Percentiles rank a stretch among this genome's conserved stretches.
Evolutionary conservation across 2,113 vertebrate species (phyloP).

Genomic region (Chionomys nivalis): DNA sequence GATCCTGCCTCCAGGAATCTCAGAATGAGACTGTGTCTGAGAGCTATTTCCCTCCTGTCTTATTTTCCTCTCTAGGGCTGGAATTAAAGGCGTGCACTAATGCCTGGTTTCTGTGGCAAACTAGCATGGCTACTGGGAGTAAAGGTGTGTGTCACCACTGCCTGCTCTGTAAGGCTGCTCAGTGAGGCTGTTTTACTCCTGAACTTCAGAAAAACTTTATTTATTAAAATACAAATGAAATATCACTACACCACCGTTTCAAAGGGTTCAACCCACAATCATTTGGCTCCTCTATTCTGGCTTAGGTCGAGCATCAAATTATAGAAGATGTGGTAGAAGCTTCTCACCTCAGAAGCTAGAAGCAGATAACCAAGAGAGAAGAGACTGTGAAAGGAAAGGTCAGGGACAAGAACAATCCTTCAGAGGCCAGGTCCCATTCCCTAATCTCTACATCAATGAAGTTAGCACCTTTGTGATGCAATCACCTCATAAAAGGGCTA

Average conservation of each 20-base stretch:
- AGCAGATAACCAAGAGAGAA: background rate
- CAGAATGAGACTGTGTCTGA: no score
- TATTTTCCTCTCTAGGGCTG: no score
- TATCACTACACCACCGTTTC: background rate
- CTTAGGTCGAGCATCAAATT: background rate
- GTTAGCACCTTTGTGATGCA: background rate
- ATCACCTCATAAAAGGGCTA: background rate
- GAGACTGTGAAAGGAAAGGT: background rate
- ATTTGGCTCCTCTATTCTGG: background rate
- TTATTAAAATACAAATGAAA: no score
- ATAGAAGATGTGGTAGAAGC: background rate
- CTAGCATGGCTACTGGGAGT: no score
- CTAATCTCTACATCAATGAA: background rate
- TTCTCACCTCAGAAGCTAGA: background rate
- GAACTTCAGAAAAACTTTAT: no score
- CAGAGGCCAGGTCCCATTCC: background rate
- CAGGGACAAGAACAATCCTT: background rate
- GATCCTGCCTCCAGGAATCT: no score
- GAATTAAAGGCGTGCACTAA: no score
- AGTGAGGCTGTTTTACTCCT: no score
- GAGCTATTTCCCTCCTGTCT: no score
- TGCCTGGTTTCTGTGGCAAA: no score
- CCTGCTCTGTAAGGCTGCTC: no score
- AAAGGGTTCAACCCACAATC: background rate
- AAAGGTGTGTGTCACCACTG: no score